These are phyloP conservation scores for Epizoanthus illoricatus DNA, from an alignment of 92 coral and sea anemone genomes.

Conservation along the genomic window DNA sequence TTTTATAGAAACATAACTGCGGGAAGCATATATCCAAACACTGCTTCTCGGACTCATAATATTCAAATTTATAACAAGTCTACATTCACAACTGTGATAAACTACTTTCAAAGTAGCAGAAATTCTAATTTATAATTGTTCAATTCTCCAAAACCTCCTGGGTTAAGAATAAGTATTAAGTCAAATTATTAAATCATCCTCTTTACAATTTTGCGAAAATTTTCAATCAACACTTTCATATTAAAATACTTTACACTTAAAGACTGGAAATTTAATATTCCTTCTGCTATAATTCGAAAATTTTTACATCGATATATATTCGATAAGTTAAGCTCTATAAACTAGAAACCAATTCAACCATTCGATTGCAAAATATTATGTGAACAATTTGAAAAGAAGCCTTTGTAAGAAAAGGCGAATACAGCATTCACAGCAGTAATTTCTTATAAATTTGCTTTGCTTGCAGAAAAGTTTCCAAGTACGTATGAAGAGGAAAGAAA, in stretches of 20 bases:
- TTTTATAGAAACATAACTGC: slow-evolving; percentile 81
- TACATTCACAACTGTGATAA: slow-evolving; percentile 77
- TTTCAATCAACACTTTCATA: slow-evolving; percentile 91
- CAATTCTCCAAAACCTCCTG: slow-evolving; percentile 72
- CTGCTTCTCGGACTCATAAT: slow-evolving; percentile 72
- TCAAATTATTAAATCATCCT: slow-evolving; percentile 76
- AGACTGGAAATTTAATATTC: slow-evolving; percentile 93
- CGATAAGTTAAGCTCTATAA: slow-evolving; percentile 94
- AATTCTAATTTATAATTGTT: slow-evolving; percentile 70
- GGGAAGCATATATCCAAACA: slow-evolving; percentile 56
- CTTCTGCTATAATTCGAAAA: slow-evolving; percentile 92
- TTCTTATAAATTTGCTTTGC: slow-evolving; percentile 33
- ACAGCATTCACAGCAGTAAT: slow-evolving; percentile 17
- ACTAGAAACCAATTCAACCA: slow-evolving; percentile 74
- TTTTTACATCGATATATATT: slow-evolving; percentile 92
- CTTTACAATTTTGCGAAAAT: slow-evolving; percentile 73
- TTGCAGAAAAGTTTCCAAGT: slow-evolving; percentile 32
- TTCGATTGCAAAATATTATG: slow-evolving; percentile 64
- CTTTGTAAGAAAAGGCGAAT: slow-evolving; percentile 22
- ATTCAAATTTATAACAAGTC: slow-evolving; percentile 87
- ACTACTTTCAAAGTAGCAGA: slow-evolving; percentile 96
- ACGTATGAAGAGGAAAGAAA: slow-evolving; percentile 42
- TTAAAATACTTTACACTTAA: slow-evolving; percentile 97
- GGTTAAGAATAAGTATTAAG: slow-evolving; percentile 71
- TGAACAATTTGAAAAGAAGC: slow-evolving; percentile 63